These are phyloP conservation scores for Mycteria americana DNA, from an alignment of 2,797 vertebrate genomes.

Conservation along the genomic window DNA sequence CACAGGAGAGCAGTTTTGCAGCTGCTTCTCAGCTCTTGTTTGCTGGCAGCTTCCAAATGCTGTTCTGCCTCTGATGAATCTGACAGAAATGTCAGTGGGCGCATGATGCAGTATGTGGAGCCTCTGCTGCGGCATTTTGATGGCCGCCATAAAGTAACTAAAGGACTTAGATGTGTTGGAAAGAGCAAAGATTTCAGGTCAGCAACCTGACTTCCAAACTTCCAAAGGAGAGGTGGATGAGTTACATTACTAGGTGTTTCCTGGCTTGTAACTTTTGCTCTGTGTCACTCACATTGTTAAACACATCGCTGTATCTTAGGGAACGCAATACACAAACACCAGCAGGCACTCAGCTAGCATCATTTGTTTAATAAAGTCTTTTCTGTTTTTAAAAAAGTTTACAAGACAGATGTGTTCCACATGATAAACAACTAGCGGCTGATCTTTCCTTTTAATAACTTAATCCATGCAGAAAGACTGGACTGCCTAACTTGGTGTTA, in stretches of 20 bases:
- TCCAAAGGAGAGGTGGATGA: not conserved
- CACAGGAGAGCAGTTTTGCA: not conserved
- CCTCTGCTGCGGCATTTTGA: not conserved
- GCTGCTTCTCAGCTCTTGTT: not conserved
- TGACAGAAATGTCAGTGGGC: not conserved
- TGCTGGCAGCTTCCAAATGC: not conserved
- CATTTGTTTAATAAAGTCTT: slow-evolving; percentile 70
- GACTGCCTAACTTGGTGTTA: not conserved
- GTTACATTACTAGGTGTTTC: not conserved
- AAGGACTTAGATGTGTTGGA: not conserved
- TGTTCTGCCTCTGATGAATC: not conserved
- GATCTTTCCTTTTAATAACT: not conserved
- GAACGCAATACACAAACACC: not conserved
- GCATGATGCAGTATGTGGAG: not conserved
- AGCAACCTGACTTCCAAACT: not conserved
- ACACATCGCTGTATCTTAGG: not conserved
- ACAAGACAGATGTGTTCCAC: slow-evolving; percentile 68
- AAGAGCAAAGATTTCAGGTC: not conserved
- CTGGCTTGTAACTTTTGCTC: not conserved
- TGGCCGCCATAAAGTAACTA: not conserved
- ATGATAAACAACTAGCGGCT: slow-evolving; percentile 1
- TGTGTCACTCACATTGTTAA: not conserved
- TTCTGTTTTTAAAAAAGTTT: slow-evolving; percentile 70
- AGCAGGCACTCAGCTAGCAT: slow-evolving; percentile 19
- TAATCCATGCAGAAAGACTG: slow-evolving; percentile 52